A percentile compares a stretch with the other conserved stretches of the same genome.
These are phyloP conservation scores for Schizaphis graminum DNA, from an alignment of 2,888 invertebrate species.

Conservation along the genomic window DNA sequence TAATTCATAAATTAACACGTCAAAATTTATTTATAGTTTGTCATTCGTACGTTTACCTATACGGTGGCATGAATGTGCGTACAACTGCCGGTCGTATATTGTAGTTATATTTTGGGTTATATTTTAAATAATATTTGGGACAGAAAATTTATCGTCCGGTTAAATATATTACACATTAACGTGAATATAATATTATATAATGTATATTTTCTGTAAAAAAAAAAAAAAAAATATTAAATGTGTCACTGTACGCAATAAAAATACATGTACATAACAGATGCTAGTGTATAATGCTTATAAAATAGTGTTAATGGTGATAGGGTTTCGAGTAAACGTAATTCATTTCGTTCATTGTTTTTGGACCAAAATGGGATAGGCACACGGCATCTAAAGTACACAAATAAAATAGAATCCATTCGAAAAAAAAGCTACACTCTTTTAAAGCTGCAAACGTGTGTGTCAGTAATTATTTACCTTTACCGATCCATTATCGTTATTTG, in stretches of 20 bases:
- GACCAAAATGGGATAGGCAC: background rate
- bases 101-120: background rate
- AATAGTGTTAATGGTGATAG: background rate
- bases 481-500: background rate
- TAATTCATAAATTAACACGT: background rate
- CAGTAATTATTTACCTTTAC: background rate
- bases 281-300: background rate
- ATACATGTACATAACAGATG: background rate
- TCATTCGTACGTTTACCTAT: background rate
- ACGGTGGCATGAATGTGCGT: background rate
- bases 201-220: background rate
- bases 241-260: background rate
- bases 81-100: background rate
- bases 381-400: background rate
- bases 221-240: background rate
- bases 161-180: conserved; percentile 12
- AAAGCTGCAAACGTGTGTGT: background rate
- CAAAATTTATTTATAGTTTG: background rate
- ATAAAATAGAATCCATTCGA: background rate
- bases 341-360: conserved; percentile 29
- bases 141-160: conserved; percentile 8
- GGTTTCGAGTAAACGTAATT: background rate
- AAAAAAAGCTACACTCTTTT: background rate
- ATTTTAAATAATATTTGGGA: background rate
- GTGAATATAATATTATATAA: background rate